Evolutionary conservation across 2,113 vertebrate species (phyloP).

Genomic region (Spizaetus ornatus): DNA sequence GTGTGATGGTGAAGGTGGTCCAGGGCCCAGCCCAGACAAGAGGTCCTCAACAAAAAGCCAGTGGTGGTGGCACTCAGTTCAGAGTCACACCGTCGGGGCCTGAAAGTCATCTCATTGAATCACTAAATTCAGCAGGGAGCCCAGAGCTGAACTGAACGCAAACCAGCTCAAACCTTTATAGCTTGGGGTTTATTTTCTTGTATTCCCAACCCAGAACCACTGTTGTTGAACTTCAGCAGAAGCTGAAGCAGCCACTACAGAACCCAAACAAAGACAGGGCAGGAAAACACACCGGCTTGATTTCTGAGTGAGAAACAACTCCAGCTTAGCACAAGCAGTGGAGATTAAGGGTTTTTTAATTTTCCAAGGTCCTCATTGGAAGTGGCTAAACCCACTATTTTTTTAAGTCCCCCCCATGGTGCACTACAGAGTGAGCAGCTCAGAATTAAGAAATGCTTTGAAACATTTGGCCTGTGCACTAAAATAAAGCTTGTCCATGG

Average conservation of each 20-base stretch:
- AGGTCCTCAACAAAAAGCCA: not conserved
- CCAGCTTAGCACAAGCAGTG: not conserved
- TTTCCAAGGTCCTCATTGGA: not conserved
- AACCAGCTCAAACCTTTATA: not conserved
- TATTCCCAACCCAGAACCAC: not conserved
- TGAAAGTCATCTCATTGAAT: not conserved
- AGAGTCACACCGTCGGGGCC: not conserved
- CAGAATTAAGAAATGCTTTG: not conserved
- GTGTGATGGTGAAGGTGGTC: not conserved
- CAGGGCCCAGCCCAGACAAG: not conserved
- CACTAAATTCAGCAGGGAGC: not conserved
- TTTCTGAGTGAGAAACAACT: not conserved
- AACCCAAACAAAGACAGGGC: not conserved
- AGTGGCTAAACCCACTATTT: not conserved
- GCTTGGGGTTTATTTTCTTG: not conserved
- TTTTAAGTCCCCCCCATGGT: not conserved
- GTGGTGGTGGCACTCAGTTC: not conserved
- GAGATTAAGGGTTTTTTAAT: not conserved
- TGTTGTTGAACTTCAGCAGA: not conserved
- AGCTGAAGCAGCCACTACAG: not conserved
- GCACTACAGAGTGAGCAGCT: not conserved
- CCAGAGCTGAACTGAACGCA: not conserved
- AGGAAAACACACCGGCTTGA: not conserved
- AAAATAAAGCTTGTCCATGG: not conserved
- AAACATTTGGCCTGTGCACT: not conserved